Evolutionary conservation across 2,888 invertebrate genomes (phyloP).

Genomic region (Microctonus hyperodae): DNA sequence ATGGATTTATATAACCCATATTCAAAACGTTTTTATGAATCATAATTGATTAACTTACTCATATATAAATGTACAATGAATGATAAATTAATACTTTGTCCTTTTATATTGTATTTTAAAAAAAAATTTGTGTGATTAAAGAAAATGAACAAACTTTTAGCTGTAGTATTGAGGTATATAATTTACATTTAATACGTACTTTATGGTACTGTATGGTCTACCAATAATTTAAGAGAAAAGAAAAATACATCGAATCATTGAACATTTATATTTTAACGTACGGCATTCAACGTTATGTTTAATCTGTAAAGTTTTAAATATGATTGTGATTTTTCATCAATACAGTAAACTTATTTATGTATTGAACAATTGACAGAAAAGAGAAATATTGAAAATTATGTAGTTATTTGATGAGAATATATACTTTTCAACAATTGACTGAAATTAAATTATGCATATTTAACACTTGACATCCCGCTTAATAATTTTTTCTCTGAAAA

Average conservation of each 20-base stretch:
- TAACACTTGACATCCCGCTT: neutral
- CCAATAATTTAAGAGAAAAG: neutral
- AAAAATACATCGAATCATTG: neutral
- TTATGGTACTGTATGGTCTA: neutral
- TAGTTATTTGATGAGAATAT: neutral
- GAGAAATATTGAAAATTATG: neutral
- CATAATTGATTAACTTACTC: neutral
- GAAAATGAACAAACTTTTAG: neutral
- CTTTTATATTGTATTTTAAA: neutral
- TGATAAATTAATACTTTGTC: neutral
- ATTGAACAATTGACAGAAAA: neutral
- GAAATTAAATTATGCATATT: neutral
- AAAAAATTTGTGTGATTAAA: neutral
- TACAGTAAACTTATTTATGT: neutral
- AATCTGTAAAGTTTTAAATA: neutral
- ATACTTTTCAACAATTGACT: neutral
- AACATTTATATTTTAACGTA: neutral
- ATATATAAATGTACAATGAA: neutral
- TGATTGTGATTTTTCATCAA: neutral
- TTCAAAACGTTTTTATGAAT: neutral
- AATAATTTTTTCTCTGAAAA: too few species aligned
- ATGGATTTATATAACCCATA: neutral
- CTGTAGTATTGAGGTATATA: neutral
- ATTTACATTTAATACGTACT: neutral
- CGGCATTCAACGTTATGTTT: neutral